Evolutionary conservation across 2,113 vertebrate genomes (phyloP), one percentile per base, ranked within the genome.

Genomic region (Poecilia latipinna): DNA sequence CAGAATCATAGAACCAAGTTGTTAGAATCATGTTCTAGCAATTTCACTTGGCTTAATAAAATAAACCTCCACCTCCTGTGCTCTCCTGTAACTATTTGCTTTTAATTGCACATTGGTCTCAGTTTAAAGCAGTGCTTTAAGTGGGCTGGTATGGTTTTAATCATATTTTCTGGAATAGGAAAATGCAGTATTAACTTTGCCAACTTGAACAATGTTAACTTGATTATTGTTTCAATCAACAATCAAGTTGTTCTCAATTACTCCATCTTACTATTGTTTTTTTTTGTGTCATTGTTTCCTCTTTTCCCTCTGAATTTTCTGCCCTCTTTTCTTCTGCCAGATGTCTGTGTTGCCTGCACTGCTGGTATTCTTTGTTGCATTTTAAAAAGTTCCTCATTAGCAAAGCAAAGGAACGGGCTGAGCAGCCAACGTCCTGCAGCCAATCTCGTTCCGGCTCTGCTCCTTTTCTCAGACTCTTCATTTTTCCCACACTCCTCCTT

Each of bases 321-420:
- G 2, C 28, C 51, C 51, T 64, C 70, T 12, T 39, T 39, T 19
- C 44, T 48, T 48, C 15, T 48, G 44, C 78, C 3, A 68, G 70
- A 68, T 78, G 64, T 72, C 35, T 80, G 32, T 24, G 44, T 8
- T 3, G 70, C 33, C 65, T 66, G 77, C 69, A 1, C 82, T 74
- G 48, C 75, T 54, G 69, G 76, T 68, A 4, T 61, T 78, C 61
- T 75, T 63, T 65, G 26, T 70, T 74, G 77, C 51, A 29, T 68
- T 62, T 72, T 71, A 82, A 74, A 8, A 65, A 82, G 67, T 73
- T 28, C 48, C 70, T 82, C 79, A 72, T 82, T 84, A 77, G 72
- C 39, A 77, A 79, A 82, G 60, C 79, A 84, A 77, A 84, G 79
- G 17, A 17, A 48, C 3, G 31, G 32, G 62, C 8, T 29, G 51